These are phyloP conservation scores for Cromileptes altivelis DNA, from an alignment of 2,113 vertebrate genomes.

Conservation along the genomic window DNA sequence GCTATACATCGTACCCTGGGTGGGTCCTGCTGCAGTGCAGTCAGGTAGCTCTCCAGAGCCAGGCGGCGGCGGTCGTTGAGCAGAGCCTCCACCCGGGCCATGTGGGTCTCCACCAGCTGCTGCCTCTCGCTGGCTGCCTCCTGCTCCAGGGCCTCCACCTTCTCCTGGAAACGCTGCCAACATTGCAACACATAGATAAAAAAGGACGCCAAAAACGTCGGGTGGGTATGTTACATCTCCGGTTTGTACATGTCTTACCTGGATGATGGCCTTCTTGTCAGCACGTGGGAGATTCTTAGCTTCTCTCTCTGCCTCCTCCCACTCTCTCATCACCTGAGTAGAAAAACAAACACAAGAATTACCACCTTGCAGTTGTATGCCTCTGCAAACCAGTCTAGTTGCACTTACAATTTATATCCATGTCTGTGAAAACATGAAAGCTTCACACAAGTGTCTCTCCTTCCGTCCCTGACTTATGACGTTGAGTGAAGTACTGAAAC, in stretches of 20 bases:
- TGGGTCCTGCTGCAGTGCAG: conserved; percentile 92
- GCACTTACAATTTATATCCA: no score
- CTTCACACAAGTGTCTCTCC: no score
- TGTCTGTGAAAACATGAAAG: no score
- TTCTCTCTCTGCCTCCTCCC: conserved; percentile 97
- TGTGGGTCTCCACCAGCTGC: conserved; percentile 97
- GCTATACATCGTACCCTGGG: conserved; percentile 62
- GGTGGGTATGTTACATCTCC: not conserved
- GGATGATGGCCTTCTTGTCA: conserved; percentile 97
- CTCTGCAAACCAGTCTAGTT: no score
- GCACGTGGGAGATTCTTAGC: conserved; percentile 96
- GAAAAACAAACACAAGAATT: not conserved
- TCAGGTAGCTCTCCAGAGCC: conserved; percentile 97
- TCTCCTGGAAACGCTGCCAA: conserved; percentile 96
- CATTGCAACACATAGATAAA: not conserved
- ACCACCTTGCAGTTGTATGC: no score
- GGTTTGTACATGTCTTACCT: conserved; percentile 84
- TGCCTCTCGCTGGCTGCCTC: conserved; percentile 97
- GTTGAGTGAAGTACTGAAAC: no score
- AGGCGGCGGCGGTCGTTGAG: conserved; percentile 95
- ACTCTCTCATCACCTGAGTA: conserved; percentile 97
- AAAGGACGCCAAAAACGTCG: accelerated
- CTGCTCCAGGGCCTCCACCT: conserved; percentile 96
- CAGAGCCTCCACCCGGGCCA: conserved; percentile 97
- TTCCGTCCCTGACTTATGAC: no score